phyloP scores from a whole-genome alignment of 2,888 invertebrate genomes.

The Lasioglossum malachurum region DNA sequence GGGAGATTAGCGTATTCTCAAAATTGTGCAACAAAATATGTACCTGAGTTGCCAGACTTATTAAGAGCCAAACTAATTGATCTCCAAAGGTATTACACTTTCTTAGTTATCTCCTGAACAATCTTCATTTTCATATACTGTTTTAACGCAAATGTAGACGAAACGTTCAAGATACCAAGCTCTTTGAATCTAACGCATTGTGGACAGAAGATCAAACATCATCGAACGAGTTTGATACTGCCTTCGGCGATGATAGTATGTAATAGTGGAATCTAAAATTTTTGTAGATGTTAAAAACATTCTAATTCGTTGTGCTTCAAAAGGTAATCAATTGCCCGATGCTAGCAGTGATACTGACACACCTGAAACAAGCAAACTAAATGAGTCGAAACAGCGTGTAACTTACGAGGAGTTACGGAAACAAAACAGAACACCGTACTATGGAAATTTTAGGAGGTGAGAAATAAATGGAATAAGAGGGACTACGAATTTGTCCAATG shows the following conservation, averaged over 20 bases:
- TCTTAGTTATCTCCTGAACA: not conserved
- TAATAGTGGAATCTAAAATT: not conserved
- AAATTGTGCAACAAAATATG: not conserved
- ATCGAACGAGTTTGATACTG: not conserved
- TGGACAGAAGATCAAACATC: not conserved
- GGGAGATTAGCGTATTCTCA: not conserved
- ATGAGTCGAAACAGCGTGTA: conserved; percentile 7
- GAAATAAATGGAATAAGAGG: not conserved
- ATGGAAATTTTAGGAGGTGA: not conserved
- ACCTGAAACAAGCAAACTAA: not conserved
- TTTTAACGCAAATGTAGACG: not conserved
- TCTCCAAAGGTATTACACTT: not conserved
- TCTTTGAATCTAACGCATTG: not conserved
- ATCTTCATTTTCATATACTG: not conserved
- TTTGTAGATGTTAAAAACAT: not conserved
- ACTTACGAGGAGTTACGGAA: conserved; percentile 58
- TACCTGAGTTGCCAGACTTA: not conserved
- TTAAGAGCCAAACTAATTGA: too few species aligned
- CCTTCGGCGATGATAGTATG: conserved; percentile 16
- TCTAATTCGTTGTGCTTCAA: conserved; percentile 4
- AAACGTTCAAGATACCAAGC: not conserved
- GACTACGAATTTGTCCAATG: not conserved
- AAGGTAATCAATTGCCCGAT: conserved; percentile 15
- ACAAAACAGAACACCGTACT: conserved; percentile 30
- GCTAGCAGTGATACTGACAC: not conserved